These are phyloP conservation scores for Nautilus pompilius DNA, from an alignment of 1,140 invertebrate species.

Conservation along the genomic window DNA sequence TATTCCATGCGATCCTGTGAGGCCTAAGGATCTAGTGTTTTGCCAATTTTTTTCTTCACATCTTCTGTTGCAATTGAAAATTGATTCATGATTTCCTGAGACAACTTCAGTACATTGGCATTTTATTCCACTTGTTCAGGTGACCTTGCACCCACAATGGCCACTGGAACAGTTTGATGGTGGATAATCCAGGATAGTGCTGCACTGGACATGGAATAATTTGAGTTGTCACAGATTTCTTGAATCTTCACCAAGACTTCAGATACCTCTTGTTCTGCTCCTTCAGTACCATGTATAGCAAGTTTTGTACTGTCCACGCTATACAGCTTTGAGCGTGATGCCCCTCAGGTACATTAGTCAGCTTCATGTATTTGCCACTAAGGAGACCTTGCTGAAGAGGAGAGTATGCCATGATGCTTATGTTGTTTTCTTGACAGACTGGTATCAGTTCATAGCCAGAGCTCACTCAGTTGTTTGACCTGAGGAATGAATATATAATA, in stretches of 20 bases:
- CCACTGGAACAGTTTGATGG: constrained; percentile 31
- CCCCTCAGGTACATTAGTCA: constrained; percentile 41
- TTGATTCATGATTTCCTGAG: constrained; percentile 38
- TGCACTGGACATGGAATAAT: constrained; percentile 37
- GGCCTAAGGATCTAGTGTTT: constrained; percentile 40
- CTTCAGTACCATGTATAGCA: constrained; percentile 41
- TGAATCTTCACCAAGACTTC: constrained; percentile 40
- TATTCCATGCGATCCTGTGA: constrained; percentile 43
- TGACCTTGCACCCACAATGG: constrained; percentile 44
- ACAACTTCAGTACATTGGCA: constrained; percentile 31
- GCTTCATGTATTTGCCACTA: constrained; percentile 33
- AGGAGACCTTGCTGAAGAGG: constrained; percentile 51
- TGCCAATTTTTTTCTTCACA: constrained; percentile 40
- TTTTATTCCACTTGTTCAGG: constrained; percentile 46
- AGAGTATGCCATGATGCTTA: constrained; percentile 46
- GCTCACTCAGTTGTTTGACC: too few relatives aligned
- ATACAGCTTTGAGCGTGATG: too few relatives aligned
- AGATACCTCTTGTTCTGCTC: constrained; percentile 47
- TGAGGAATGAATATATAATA: too few relatives aligned
- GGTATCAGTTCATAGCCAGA: constrained; percentile 40
- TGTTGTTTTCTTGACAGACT: constrained; percentile 32
- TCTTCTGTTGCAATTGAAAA: constrained; percentile 36
- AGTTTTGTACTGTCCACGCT: constrained; percentile 32
- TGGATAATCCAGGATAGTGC: constrained; percentile 46
- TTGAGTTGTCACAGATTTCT: constrained; percentile 34